A percentile compares a stretch with the other conserved stretches of the same genome.
Evolutionary conservation across 2,797 vertebrate genomes (phyloP).

Genomic region (Oophaga sylvatica): DNA sequence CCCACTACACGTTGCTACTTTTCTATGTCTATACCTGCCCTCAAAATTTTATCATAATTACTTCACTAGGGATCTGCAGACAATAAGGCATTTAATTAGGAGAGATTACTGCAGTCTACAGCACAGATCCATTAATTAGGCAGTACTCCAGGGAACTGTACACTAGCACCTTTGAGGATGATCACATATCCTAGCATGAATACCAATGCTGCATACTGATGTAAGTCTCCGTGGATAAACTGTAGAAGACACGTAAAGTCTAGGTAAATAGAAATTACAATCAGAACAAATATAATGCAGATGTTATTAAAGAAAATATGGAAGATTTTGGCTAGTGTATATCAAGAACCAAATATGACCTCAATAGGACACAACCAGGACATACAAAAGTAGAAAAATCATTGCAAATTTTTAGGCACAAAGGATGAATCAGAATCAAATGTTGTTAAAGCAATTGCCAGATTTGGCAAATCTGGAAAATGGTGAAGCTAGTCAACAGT

Average conservation of each 20-base stretch:
- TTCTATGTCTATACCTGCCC: background rate
- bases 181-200: background rate
- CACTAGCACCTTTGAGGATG: conserved; percentile 5
- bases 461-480: no score
- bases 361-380: no score
- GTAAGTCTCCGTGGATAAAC: background rate
- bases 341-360: no score
- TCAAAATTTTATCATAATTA: conserved; percentile 35
- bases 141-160: conserved; percentile 13
- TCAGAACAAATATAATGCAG: no score
- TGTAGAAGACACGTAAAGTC: background rate
- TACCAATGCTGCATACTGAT: background rate
- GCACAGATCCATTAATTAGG: conserved; percentile 47
- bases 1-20: background rate
- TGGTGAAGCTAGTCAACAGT: no score
- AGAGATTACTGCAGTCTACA: conserved; percentile 49
- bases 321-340: no score
- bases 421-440: no score
- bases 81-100: conserved; percentile 56
- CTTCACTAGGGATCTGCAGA: conserved; percentile 38
- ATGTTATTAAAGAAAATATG: no score
- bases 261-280: background rate
- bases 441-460: no score
- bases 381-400: no score
- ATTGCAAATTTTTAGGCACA: no score